Conservation (phyloP, 2,888 invertebrate genomes). For the Plutella xylostella region DNA sequence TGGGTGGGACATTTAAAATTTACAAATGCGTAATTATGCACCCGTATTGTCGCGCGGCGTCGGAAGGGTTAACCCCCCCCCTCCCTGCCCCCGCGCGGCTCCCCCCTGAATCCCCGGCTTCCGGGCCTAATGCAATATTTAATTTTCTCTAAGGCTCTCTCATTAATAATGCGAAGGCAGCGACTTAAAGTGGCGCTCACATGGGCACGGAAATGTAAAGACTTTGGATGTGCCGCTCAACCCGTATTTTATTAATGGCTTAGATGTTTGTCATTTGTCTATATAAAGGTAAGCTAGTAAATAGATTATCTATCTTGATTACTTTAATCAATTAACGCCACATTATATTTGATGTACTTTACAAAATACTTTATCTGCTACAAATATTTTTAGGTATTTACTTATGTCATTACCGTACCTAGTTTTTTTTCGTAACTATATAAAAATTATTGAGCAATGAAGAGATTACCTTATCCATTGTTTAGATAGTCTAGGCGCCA, state of each 20-base stretch:
- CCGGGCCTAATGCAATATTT: conserved; percentile 70
- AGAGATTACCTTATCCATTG: conserved; percentile 1
- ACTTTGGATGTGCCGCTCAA: too few relatives aligned
- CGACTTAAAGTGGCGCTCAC: conserved; percentile 69
- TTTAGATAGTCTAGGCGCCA: conserved; percentile 3
- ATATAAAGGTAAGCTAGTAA: too few relatives aligned
- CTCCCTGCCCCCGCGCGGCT: conserved; percentile 28
- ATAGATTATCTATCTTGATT: too few relatives aligned
- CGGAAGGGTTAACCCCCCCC: conserved; percentile 48
- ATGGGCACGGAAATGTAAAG: conserved; percentile 21
- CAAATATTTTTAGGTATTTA: too few relatives aligned
- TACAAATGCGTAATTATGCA: conserved; percentile 71
- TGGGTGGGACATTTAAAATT: conserved; percentile 67
- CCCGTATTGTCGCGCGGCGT: conserved; percentile 62
- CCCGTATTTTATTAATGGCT: too few relatives aligned
- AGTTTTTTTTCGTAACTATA: too few relatives aligned
- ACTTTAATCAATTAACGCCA: too few relatives aligned
- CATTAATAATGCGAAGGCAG: conserved; percentile 68
- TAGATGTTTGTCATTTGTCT: too few relatives aligned
- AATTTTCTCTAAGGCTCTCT: conserved; percentile 70
- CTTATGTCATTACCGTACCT: too few relatives aligned
- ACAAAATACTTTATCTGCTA: too few relatives aligned
- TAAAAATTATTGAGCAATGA: too few relatives aligned
- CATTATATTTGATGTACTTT: too few relatives aligned
- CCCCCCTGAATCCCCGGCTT: conserved; percentile 51